Evolutionary conservation across 2,797 vertebrate genomes (phyloP), one percentile per base, ranked within the genome.

Genomic region (Balearica regulorum): DNA sequence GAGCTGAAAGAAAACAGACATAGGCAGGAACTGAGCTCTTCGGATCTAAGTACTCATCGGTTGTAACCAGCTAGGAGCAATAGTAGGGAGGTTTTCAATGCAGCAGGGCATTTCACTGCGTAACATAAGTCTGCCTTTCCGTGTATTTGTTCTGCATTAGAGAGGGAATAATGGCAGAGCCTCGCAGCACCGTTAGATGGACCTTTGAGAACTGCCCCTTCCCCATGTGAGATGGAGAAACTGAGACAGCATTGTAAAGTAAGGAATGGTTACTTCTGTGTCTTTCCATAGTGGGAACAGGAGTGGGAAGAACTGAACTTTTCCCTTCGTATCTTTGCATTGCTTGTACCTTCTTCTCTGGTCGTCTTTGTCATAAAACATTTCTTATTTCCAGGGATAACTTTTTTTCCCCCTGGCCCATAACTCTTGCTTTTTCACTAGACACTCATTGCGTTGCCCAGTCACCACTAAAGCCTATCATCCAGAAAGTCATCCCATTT

Each of bases 31-130:
- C 0, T 1, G 31, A 24, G 26, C 13, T 25, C 46, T 25, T 20
- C 5, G 31, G 4, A 10, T 19, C 0, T 3, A 17, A 13, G 41
- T 20, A 16, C 22, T 44, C 29, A 3, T 8, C 1, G 2, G 33
- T 22, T 60, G 9, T 18, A 9, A 21, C 46, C 17, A 2, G 37
- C 22, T 17, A 10, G 39, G 39, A 44, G 29, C 28, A 13, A 13
- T 16, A 15, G 53, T 3, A 44, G 83, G 21, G n/a, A 20, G 21
- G 54, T 21, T 43, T 43, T 43, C 15, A 4, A 1, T 20, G 35
- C 13, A 5, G 15, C 16, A 10, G 44, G 22, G 35, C 12, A 6
- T 44, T 37, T 26, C 26, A 8, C 22, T 28, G 54, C 20, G 16
- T 5, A 55, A 13, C 3, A 37, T 37, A n/a, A n/a, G 16, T 14